Evolutionary conservation across 2,888 invertebrate genomes (phyloP), one percentile per base, ranked within the genome.

Genomic region (Drosophila paranaensis): DNA sequence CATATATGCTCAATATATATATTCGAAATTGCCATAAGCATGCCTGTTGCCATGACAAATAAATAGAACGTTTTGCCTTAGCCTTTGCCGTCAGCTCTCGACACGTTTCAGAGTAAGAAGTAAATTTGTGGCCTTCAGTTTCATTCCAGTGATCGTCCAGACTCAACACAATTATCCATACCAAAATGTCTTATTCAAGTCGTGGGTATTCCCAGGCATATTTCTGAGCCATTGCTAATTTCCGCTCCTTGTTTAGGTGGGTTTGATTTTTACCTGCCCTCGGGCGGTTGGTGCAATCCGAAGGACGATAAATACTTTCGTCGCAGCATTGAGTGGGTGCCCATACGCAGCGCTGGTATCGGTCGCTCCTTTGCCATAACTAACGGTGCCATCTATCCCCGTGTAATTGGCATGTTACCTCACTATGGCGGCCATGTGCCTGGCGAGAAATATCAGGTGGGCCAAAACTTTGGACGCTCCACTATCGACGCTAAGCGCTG

Each of bases 381-480:
- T 13, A 75, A 89, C 50, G 89, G 95, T 9, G 95, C 95, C 90
- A 95, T 97, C 77, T 97, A 97, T 91, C 96, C 95, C 87, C 95
- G 95, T 73, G 95, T 96, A 79, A 94, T 95, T 53, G 96, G 96
- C 13, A 94, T 96, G 93, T 90, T 97, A 76, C 96, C 97, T 0
- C 96, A 95, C 92, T 97, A 97, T 92, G 94, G 94, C 4, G 97
- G 96, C 0, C 96, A 97, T 88, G 95, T 97, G 71, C 97, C 96
- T 0, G 97, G 97, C 30, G 94, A 94, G 66, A 93, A 94, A 79
- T 96, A 95, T 92, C 95, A 96, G 16, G 95, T 95, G 92, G 97
- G 96, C 14, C 95, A 95, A 91, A 96, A 96, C 0, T 96, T 95
- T 91, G 96, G 96, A 30, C 95, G 95, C 76, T 95, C 96, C 88